Base-by-base conservation (phyloP, 2,888 invertebrate species). In the Monochamus alternatus region DNA sequence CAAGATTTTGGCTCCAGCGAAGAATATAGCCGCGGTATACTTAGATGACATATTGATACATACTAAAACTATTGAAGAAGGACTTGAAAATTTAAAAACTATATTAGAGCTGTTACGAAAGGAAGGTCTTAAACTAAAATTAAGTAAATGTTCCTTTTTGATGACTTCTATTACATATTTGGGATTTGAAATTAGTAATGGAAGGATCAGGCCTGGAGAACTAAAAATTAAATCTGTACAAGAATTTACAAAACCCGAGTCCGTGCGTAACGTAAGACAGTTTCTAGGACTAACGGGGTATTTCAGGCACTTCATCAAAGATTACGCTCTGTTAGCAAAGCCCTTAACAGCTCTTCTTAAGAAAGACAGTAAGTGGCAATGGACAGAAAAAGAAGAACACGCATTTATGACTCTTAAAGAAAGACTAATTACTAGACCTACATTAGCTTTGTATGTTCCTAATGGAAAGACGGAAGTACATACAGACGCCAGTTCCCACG, bases 231-330 rank as follows among this genome's bases (percentile, higher is more conserved):
- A 67, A 43, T 80, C 83, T 0, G 80, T 87, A 5, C 30, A 74
- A 30, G 69, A 83, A 31, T 85, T 85, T 75, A 77, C 79, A 5
- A 47, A 62, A 5, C 85, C 86, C 2, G 75, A 60, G 5, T 81
- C 77, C 44, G 80, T 83, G 0, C 81, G 81, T 5, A 76, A 83
- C 32, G 71, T 86, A 2, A 62, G 83, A 68, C 81, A 83, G 38
- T 86, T 86, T 73, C 12, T 86, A 14, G 85, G 85, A 8, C 65
- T 86, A 2, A 80, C 85, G 0, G 77, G 77, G 1, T 85, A 82
- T 77, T 86, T 85, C 58, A 63, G 85, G 4, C 84, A 84, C 60
- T 86, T 85, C 73, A 80, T 85, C 0, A 44, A 77, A 43, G 73
- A 81, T 12, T 86, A 84, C 73, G 81, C 84, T 0, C 55, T 73